Base-by-base conservation (phyloP, 2,797 vertebrate genomes). In the Helicolenus hilgendorfi region DNA sequence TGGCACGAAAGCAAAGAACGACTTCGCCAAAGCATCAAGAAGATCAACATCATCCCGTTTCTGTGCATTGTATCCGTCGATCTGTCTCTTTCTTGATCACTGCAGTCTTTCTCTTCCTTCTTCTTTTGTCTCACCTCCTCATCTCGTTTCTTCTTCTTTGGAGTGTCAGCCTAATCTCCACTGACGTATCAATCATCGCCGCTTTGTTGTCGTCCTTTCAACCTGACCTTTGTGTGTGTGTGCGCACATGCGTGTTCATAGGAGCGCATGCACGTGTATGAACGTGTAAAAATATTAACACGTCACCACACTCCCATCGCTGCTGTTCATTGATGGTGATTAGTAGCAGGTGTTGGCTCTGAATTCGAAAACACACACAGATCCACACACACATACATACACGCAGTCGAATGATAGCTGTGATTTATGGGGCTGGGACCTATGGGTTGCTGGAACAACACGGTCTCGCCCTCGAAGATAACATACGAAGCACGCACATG, bases 321-420 rank as follows among this genome's bases (percentile, higher is more conserved):
- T 85, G 79, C 85, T 70, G 79, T 79, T 85, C 93, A 84, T 83
- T 91, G 95, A 94, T 93, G 94, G 89, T 97, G 97, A 98, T 98
- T 96, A 96, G 92, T 95, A 96, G 92, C 97, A 97, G 96, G 97
- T 97, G 97, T 96, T 95, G 90, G 94, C 90, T 88, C 79, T 74
- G 55, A 83, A 91, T 89, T 90, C 27, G 68, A 89, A 90, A 73
- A 83, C 87, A 86, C 83, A 59, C 41, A 81, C 71, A 56, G 27
- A 71, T 33, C 79, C 68, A 84, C 85, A 74, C 38, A 74, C 67
- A 81, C 71, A 72, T 67, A 72, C 33, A 70, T 36, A 72, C 33
- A 70, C 31, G 36, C 69, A 76, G 27, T 73, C 4, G 11, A 84
- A 84, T 91, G 94, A 94, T 95, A 84, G 89, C 77, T 92, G 88